A percentile compares a stretch with the other conserved stretches of the same genome.
Evolutionary conservation across 2,797 vertebrate genomes (phyloP).

Genomic region (Thunnus albacares): DNA sequence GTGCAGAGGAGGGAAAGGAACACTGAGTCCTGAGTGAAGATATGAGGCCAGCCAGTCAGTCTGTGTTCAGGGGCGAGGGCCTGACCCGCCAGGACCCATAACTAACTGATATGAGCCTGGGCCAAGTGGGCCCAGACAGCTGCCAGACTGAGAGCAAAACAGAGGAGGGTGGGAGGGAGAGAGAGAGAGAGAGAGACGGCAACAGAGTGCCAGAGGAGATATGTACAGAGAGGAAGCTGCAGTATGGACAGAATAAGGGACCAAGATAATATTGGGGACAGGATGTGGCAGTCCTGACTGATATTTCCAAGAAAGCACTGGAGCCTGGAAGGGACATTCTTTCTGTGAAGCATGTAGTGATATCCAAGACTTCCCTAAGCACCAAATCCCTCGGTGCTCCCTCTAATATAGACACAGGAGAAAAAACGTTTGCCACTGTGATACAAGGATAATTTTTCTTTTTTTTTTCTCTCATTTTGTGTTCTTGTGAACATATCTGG

Average conservation of each 20-base stretch:
- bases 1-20: slow-evolving; percentile 76
- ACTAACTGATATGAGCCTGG: slow-evolving; percentile 79
- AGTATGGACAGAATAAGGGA: slow-evolving; percentile 43
- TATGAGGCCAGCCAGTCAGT: slow-evolving; percentile 80
- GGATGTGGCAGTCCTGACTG: slow-evolving; percentile 38
- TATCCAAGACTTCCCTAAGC: slow-evolving; percentile 54
- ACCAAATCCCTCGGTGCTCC: slow-evolving; percentile 52
- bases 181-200: slow-evolving; percentile 8
- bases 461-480: slow-evolving; percentile 43
- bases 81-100: slow-evolving; percentile 79
- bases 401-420: slow-evolving; percentile 40
- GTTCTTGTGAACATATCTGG: slow-evolving; percentile 5
- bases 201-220: slow-evolving; percentile 41
- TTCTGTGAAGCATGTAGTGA: slow-evolving; percentile 48
- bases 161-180: slow-evolving; percentile 25
- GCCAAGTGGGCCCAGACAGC: slow-evolving; percentile 77
- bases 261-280: slow-evolving; percentile 43
- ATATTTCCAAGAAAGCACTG: slow-evolving; percentile 52
- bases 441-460: slow-evolving; percentile 47
- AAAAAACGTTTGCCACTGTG: slow-evolving; percentile 49
- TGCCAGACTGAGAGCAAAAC: slow-evolving; percentile 70
- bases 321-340: slow-evolving; percentile 38
- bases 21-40: slow-evolving; percentile 78
- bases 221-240: slow-evolving; percentile 49
- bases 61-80: slow-evolving; percentile 79